These are phyloP conservation scores for Drosophila colorata DNA, from an alignment of 2,888 invertebrate genomes.

Conservation along the genomic window DNA sequence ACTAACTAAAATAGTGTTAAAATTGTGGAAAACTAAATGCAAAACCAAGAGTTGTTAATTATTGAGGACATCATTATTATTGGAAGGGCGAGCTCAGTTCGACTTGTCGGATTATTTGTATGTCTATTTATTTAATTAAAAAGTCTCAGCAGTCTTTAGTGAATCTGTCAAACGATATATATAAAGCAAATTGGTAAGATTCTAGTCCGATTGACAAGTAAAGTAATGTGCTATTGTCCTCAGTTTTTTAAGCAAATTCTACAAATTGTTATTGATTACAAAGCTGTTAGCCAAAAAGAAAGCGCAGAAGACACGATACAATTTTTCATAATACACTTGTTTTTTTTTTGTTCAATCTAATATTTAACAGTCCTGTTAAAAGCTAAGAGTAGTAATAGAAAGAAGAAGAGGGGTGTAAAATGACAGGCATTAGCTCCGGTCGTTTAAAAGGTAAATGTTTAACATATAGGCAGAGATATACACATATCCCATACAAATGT, in stretches of 20 bases:
- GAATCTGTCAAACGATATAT: neutral
- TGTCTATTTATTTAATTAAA: neutral
- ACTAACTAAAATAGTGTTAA: no score
- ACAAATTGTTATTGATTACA: slow-evolving; percentile 13
- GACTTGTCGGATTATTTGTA: neutral
- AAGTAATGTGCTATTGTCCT: slow-evolving; percentile 51
- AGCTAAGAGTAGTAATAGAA: neutral
- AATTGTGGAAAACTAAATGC: no score
- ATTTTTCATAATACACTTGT: neutral
- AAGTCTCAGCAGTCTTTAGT: slow-evolving; percentile 7
- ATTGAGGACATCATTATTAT: neutral
- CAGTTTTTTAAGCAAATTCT: slow-evolving; percentile 18
- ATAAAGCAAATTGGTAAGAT: slow-evolving; percentile 1
- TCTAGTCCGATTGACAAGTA: slow-evolving; percentile 41
- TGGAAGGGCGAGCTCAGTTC: neutral
- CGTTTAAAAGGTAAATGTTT: slow-evolving; percentile 48
- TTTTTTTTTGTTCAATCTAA: neutral
- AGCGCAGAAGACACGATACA: neutral
- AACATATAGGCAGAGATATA: slow-evolving; percentile 15
- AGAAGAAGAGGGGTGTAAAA: slow-evolving; percentile 7
- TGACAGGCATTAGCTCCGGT: slow-evolving; percentile 28
- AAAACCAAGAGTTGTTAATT: neutral
- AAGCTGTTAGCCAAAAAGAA: neutral
- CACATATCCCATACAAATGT: neutral
- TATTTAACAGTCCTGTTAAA: slow-evolving; percentile 1